Evolutionary conservation across 2,113 vertebrate genomes (phyloP).

Genomic region (Pterocles orientalis): DNA sequence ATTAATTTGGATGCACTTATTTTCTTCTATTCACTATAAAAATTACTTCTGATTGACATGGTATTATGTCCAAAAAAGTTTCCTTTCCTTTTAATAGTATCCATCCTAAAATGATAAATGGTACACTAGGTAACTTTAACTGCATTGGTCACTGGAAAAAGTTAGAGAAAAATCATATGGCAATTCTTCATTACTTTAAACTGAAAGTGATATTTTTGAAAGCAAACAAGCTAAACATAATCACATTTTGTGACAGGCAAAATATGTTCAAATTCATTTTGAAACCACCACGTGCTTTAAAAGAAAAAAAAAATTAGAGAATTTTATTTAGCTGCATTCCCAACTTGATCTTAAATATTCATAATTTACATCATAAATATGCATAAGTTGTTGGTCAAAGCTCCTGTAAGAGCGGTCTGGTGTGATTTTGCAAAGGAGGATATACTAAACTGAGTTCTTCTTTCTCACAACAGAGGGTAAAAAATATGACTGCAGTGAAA

Average conservation of each 20-base stretch:
- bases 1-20: neutral
- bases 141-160: constrained; percentile 38
- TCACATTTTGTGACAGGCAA: constrained; percentile 22
- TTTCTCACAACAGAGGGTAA: neutral
- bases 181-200: constrained; percentile 12
- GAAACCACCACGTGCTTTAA: neutral
- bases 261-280: constrained; percentile 8
- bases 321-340: neutral
- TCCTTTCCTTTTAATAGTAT: neutral
- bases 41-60: neutral
- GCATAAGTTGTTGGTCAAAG: neutral
- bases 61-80: neutral
- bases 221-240: constrained; percentile 43
- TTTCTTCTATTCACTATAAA: constrained; percentile 6
- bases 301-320: neutral
- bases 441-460: neutral
- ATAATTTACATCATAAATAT: neutral
- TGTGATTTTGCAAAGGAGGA: neutral
- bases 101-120: constrained; percentile 19
- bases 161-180: neutral
- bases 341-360: neutral
- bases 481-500: neutral
- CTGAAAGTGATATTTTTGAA: constrained; percentile 9
- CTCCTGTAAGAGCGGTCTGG: neutral
- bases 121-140: neutral